Evolutionary conservation across 2,888 invertebrate genomes (phyloP).

Genomic region (Nymphalis c-album): DNA sequence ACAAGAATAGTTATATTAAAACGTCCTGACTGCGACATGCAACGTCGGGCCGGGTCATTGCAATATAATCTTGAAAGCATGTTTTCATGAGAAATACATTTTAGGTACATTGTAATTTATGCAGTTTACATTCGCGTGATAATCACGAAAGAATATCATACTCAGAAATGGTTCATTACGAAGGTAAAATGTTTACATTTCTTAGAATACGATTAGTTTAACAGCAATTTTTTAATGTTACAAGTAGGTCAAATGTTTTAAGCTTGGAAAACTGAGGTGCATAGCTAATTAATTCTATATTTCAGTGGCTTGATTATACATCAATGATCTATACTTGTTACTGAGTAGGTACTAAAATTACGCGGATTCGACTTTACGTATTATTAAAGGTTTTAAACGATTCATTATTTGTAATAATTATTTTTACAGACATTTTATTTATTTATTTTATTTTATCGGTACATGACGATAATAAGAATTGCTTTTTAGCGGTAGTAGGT

Average conservation of each 20-base stretch:
- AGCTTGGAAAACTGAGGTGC: neutral
- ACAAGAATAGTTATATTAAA: no score
- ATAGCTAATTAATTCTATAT: neutral
- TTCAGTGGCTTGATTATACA: neutral
- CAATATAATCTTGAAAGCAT: neutral
- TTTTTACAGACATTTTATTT: no score
- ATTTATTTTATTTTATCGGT: no score
- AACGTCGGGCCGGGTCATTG: neutral
- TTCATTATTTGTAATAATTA: no score
- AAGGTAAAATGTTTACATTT: neutral
- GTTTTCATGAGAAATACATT: conserved; percentile 4
- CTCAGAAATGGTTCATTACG: conserved; percentile 3
- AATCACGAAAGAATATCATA: neutral
- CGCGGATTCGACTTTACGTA: no score
- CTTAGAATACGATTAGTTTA: conserved; percentile 3
- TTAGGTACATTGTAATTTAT: neutral
- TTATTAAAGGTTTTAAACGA: no score
- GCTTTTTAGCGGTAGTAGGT: no score
- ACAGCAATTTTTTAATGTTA: neutral
- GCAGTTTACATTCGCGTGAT: conserved; percentile 7
- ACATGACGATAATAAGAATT: no score
- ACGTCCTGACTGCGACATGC: neutral
- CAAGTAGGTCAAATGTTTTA: neutral
- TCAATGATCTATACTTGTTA: neutral
- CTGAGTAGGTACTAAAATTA: no score